Percentiles rank a stretch among this genome's conserved stretches.
Conservation (phyloP, 2,113 vertebrate genomes). For the Melanotaenia duboulayi region DNA sequence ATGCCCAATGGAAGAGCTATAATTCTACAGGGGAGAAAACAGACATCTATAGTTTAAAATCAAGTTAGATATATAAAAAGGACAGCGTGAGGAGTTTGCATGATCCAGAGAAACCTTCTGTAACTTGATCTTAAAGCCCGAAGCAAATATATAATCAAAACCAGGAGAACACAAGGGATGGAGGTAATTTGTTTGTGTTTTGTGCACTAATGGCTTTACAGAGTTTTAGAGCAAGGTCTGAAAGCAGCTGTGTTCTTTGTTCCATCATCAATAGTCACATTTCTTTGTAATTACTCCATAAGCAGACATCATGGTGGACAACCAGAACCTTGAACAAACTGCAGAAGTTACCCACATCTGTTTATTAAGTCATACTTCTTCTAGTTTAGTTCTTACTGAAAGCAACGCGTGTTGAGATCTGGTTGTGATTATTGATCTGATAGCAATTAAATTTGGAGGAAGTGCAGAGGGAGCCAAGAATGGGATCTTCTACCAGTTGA, state of each 20-base stretch:
- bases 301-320: background rate
- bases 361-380: background rate
- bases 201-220: background rate
- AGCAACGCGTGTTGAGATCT: conserved; percentile 1
- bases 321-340: background rate
- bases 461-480: background rate
- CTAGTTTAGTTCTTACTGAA: background rate
- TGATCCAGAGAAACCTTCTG: background rate
- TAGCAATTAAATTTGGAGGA: conserved; percentile 3
- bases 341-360: background rate
- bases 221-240: background rate
- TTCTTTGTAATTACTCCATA: conserved; percentile 6
- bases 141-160: conserved; percentile 16
- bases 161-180: background rate
- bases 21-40: background rate
- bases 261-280: conserved; percentile 24
- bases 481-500: background rate
- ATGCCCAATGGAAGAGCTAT: background rate
- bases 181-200: background rate
- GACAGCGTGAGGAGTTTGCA: background rate
- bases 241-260: background rate
- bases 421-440: conserved; percentile 30
- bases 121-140: background rate
- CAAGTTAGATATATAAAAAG: no score
- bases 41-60: no score